Base-by-base conservation (phyloP, 2,888 invertebrate species). In the Amiota minor region DNA sequence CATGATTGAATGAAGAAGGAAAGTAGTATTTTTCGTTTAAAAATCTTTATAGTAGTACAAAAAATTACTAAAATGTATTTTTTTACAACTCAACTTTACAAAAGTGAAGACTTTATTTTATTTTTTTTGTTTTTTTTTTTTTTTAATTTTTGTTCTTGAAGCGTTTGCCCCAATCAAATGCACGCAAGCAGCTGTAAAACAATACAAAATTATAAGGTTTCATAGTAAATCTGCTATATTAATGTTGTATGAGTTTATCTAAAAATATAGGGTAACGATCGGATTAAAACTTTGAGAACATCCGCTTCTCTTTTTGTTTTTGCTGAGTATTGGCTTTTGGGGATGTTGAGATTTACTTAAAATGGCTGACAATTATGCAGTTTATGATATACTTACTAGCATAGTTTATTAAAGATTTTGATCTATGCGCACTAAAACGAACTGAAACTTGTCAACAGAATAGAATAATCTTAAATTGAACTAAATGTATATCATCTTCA, bases 121-220 rank as follows among this genome's bases (percentile, higher is more conserved):
- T 16, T 14, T 16, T 56, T 18, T 20, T 59, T 59, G n/a, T n/a
- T 59, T 20, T 23, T 9, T 12, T 53, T 53, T 53, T 53, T 16
- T 14, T 16, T 56, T 18, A 10, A 20, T 59, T 20, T 20, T 20
- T 18, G 59, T 59, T 59, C 2, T 14, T 56, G 2, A 14, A 9
- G n/a, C 73, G 74, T 70, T 74, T 76, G 76, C 77, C 75, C 77
- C 78, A 79, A 80, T 78, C 80, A 75, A 74, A 67, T 46, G 76
- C 80, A 80, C 79, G 80, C 80, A 78, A 80, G 72, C 76, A 68
- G 64, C 35, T 53, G 61, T 20, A 47, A 65, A 67, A 59, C 45
- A 62, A 62, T 55, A 61, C 69, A 50, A 68, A 72, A 72, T 70
- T 70, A 62, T 16, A 70, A 46, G 59, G 10, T 67, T 64, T 62